Evolutionary conservation across 2,113 vertebrate genomes (phyloP).

Genomic region (Tonatia bakeri): DNA sequence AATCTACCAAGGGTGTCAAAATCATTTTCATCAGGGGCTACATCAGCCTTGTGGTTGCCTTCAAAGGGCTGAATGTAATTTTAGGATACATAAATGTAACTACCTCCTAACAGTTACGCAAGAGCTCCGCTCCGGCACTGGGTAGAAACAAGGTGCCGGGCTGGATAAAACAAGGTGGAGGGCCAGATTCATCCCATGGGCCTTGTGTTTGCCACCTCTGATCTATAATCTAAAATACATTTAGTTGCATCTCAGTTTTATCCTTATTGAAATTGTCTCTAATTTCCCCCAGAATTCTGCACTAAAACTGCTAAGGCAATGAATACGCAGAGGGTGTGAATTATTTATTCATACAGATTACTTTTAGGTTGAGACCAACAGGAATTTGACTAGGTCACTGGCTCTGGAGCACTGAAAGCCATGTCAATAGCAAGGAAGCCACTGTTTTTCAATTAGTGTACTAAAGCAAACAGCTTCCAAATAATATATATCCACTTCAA

Average conservation of each 20-base stretch:
- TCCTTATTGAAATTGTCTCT: constrained; percentile 64
- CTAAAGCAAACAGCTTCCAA: constrained; percentile 71
- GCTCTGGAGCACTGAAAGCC: constrained; percentile 72
- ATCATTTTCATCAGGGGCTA: no score
- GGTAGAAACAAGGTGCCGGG: no score
- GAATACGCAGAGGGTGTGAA: constrained; percentile 59
- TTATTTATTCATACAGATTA: constrained; percentile 78
- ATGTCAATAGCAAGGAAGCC: constrained; percentile 70
- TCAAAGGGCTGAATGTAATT: no score
- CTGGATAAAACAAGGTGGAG: no score
- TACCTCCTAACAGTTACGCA: no score
- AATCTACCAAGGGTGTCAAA: neutral
- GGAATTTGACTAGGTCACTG: constrained; percentile 76
- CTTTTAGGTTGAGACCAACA: constrained; percentile 75
- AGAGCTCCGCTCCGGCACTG: no score
- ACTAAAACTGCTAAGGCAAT: constrained; percentile 62
- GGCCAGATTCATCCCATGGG: no score
- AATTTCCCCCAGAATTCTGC: constrained; percentile 71
- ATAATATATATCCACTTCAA: constrained; percentile 72
- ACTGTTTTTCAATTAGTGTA: constrained; percentile 69
- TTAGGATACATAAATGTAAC: no score
- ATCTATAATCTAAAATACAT: constrained; percentile 41
- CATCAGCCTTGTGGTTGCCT: no score
- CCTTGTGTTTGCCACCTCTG: no score
- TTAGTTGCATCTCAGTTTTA: constrained; percentile 66